A percentile compares a stretch with the other conserved stretches of the same genome.
Evolutionary conservation across 1,140 invertebrate genomes (phyloP).

Genomic region (Meloidogyne hapla): DNA sequence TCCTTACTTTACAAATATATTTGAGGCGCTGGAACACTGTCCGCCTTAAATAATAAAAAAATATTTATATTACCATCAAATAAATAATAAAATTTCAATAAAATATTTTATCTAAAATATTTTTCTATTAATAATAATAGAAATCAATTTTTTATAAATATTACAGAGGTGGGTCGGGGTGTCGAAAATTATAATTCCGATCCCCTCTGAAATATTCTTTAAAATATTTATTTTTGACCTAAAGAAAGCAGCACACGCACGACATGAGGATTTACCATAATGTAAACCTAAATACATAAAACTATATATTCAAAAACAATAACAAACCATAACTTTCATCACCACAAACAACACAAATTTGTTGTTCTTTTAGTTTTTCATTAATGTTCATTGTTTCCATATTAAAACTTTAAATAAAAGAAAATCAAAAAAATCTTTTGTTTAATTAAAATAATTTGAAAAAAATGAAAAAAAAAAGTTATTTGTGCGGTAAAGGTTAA

Average conservation of each 20-base stretch:
- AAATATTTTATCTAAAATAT: too few species aligned
- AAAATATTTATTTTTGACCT: slow-evolving; percentile 38
- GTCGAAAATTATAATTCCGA: too few species aligned
- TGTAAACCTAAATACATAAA: slow-evolving; percentile 32
- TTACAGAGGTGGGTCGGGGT: too few species aligned
- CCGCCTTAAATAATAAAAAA: neutral
- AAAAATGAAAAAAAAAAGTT: too few species aligned
- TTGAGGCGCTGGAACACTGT: neutral
- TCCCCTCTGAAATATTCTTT: too few species aligned
- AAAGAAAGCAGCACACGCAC: slow-evolving; percentile 53
- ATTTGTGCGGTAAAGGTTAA: too few species aligned
- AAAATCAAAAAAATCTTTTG: neutral
- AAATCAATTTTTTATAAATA: neutral
- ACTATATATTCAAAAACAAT: neutral
- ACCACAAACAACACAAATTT: slow-evolving; percentile 47
- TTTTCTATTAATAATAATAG: too few species aligned
- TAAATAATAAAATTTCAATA: too few species aligned
- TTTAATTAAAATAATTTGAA: neutral
- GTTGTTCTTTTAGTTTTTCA: slow-evolving; percentile 11
- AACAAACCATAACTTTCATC: slow-evolving; percentile 44
- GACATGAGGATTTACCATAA: slow-evolving; percentile 54
- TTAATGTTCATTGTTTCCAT: slow-evolving; percentile 4
- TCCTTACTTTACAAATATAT: neutral
- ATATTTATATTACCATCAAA: too few species aligned
- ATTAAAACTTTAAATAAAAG: neutral